Conservation (phyloP, 2,888 invertebrate genomes). For the Alitta virens region DNA sequence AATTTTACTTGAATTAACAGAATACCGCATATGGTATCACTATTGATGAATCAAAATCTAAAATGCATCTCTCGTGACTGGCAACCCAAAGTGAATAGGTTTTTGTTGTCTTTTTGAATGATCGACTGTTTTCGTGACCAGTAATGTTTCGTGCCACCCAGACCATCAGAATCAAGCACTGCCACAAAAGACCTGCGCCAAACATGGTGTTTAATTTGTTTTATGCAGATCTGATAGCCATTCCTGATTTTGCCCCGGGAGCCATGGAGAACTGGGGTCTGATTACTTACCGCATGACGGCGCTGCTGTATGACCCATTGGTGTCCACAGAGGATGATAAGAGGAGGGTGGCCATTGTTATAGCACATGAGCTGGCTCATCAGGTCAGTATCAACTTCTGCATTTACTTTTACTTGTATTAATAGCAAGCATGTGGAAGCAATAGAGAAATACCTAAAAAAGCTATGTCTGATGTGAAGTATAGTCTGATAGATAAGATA, state of each 20-base stretch:
- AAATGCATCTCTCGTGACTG: too few species aligned
- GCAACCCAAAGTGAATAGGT: too few species aligned
- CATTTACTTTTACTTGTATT: neutral
- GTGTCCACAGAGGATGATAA: slow-evolving; percentile 39
- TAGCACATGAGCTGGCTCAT: slow-evolving; percentile 57
- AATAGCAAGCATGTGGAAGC: neutral
- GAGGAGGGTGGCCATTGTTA: slow-evolving; percentile 46
- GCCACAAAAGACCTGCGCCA: neutral
- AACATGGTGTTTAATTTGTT: neutral
- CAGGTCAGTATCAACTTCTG: slow-evolving; percentile 39
- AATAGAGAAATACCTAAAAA: neutral
- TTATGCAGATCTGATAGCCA: slow-evolving; percentile 53
- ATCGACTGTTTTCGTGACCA: too few species aligned
- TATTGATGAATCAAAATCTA: too few species aligned
- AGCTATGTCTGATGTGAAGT: neutral
- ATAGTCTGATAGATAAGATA: neutral
- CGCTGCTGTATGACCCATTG: slow-evolving; percentile 46
- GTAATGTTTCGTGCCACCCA: too few species aligned
- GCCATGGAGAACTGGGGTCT: slow-evolving; percentile 59
- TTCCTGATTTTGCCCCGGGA: slow-evolving; percentile 55
- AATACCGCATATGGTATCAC: too few species aligned
- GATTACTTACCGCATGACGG: slow-evolving; percentile 50
- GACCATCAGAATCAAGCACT: too few species aligned
- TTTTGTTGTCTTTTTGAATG: too few species aligned
- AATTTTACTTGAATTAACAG: too few species aligned